Evolutionary conservation across 2,888 invertebrate genomes (phyloP).

Genomic region (Lasiommata megera): DNA sequence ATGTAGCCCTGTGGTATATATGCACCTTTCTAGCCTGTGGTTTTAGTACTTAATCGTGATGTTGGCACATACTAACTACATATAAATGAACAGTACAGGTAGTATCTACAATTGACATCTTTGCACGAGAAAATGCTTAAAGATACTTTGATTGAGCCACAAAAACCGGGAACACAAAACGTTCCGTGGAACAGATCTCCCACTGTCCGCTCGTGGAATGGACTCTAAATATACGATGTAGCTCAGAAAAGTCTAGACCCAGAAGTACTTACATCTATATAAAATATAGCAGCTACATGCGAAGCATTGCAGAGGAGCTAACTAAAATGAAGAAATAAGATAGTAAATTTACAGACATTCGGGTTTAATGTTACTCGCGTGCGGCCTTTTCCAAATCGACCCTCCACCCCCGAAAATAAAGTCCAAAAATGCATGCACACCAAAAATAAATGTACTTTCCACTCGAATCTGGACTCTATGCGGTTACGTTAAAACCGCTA

Average conservation of each 20-base stretch:
- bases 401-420: constrained; percentile 45
- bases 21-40: too few relatives aligned
- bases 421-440: constrained; percentile 44
- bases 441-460: constrained; percentile 50
- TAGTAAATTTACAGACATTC: constrained; percentile 75
- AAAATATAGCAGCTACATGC: constrained; percentile 47
- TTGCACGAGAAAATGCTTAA: too few relatives aligned
- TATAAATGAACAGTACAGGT: too few relatives aligned
- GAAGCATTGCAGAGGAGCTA: constrained; percentile 72
- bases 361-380: constrained; percentile 64
- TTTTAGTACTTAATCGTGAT: too few relatives aligned
- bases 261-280: constrained; percentile 36
- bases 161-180: too few relatives aligned
- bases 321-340: constrained; percentile 78
- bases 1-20: too few relatives aligned
- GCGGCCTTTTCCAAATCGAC: constrained; percentile 44
- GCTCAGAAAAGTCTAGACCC: constrained; percentile 22
- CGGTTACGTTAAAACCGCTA: constrained; percentile 37
- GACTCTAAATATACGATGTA: constrained; percentile 11
- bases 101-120: too few relatives aligned
- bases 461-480: constrained; percentile 39
- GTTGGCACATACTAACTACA: too few relatives aligned
- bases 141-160: too few relatives aligned
- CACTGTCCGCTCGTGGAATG: too few relatives aligned
- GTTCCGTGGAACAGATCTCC: too few relatives aligned